Base-by-base conservation (phyloP, 2,888 invertebrate species). In the Scotopteryx bipunctaria region DNA sequence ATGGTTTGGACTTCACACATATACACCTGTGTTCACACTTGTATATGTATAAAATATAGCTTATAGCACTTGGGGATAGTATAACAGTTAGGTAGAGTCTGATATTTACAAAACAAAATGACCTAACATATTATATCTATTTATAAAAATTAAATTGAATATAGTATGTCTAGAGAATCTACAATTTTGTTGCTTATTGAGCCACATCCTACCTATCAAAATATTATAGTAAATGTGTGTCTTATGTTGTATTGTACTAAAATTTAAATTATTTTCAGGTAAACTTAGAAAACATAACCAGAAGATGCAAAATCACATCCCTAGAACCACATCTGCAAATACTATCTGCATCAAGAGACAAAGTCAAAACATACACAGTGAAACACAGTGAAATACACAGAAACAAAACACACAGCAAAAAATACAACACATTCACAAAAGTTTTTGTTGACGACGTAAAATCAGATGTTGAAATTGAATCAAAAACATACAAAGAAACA, bases 391-490 rank as follows among this genome's bases (percentile, higher is more conserved):
- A 27, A 19, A 21, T 23, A 2, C 17, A 31, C 6, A 2, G 5
- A 4, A 11, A 31, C 9, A 21, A 29, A 36, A 42, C 16, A 16
- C 1, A 38, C 13, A 23, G 5, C 17, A 29, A 45, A 4, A 46
- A 37, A 29, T 19, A 31, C n/a, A 54, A 42, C 2, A 36, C 1
- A 5, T 45, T 48, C 11, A 48, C 44, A 5, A 17, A 54, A 17
- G 41, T 54, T 11, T 54, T 45, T 32, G 23, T 54, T 14, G 44
- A 47, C 44, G 48, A 47, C 17, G 1, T 48, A 0, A 44, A 32
- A 38, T 35, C 44, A 1, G 41, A 45, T 11, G 13, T 35, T n/a
- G 35, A 40, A 13, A 46, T 29, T 27, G 21, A 48, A 1, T 17
- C 16, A 13, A 61, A 43, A 33, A 41, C 41, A 6, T 1, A 38